Conservation (phyloP, 2,113 vertebrate genomes). For the Pterocles gutturalis region DNA sequence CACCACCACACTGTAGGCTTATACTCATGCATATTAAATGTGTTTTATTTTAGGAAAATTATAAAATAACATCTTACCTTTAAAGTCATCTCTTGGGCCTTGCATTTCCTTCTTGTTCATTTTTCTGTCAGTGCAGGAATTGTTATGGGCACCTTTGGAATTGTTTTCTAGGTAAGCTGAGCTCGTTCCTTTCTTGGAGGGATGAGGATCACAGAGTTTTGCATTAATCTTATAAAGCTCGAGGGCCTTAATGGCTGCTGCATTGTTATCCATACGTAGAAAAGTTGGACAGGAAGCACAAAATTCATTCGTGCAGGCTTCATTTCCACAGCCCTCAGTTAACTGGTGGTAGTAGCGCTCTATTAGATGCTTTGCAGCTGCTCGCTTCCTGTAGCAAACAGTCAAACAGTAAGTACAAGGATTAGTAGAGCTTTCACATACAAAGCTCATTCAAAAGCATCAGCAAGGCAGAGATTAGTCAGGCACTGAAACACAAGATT, state of each 20-base stretch:
- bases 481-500: slow-evolving; percentile 58
- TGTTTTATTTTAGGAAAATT: neutral
- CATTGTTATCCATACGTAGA: slow-evolving; percentile 95
- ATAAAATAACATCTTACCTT: slow-evolving; percentile 80
- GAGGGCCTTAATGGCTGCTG: slow-evolving; percentile 96
- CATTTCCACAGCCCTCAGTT: slow-evolving; percentile 99
- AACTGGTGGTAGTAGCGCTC: slow-evolving; percentile 99
- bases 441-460: slow-evolving; percentile 70
- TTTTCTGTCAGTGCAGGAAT: slow-evolving; percentile 84
- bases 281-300: slow-evolving; percentile 95
- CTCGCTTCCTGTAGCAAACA: slow-evolving; percentile 96
- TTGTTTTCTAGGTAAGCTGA: slow-evolving; percentile 91
- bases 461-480: slow-evolving; percentile 77
- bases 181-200: slow-evolving; percentile 96
- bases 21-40: neutral
- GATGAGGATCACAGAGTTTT: slow-evolving; percentile 97
- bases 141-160: slow-evolving; percentile 84
- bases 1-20: neutral
- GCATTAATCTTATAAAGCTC: slow-evolving; percentile 98
- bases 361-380: slow-evolving; percentile 99
- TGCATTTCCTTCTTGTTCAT: slow-evolving; percentile 89
- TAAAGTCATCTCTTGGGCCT: slow-evolving; percentile 87
- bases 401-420: slow-evolving; percentile 82
- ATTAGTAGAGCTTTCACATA: slow-evolving; percentile 80
- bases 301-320: slow-evolving; percentile 97